Percentiles rank a stretch among this genome's conserved stretches.
These are phyloP conservation scores for Neopelma chrysocephalum DNA, from an alignment of 2,797 vertebrate genomes.

Conservation along the genomic window DNA sequence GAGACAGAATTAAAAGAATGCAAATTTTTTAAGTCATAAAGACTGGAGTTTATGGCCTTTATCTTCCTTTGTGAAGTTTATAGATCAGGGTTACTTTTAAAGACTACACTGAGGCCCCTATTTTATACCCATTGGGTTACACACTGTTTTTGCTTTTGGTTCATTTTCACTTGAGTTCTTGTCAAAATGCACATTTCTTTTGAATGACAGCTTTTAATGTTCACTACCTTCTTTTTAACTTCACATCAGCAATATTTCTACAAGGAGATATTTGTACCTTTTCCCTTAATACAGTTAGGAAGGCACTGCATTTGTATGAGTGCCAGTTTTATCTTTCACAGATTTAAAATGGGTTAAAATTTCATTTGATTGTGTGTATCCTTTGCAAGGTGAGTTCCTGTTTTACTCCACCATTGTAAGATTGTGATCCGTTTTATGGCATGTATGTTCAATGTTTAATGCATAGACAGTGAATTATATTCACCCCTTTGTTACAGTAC, in stretches of 20 bases:
- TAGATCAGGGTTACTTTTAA: background rate
- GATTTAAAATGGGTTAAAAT: background rate
- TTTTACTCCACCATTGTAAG: background rate
- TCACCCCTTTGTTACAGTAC: background rate
- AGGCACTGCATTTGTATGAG: background rate
- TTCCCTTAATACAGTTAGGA: background rate
- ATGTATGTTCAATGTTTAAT: background rate
- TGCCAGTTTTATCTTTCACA: background rate
- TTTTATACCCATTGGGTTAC: background rate
- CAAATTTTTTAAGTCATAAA: background rate
- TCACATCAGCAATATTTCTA: background rate
- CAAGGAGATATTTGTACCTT: background rate
- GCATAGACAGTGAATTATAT: background rate
- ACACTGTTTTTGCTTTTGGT: background rate
- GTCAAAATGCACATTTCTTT: background rate
- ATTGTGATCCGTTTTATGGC: background rate
- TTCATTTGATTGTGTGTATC: background rate
- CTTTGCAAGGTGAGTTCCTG: conserved; percentile 2
- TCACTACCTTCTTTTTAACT: background rate
- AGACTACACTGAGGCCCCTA: background rate
- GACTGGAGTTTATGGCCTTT: background rate
- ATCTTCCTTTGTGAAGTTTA: background rate
- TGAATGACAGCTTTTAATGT: background rate
- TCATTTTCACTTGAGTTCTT: background rate
- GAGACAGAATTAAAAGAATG: background rate